These are phyloP conservation scores for Phyllopteryx taeniolatus DNA, from an alignment of 2,113 vertebrate species.

Conservation along the genomic window DNA sequence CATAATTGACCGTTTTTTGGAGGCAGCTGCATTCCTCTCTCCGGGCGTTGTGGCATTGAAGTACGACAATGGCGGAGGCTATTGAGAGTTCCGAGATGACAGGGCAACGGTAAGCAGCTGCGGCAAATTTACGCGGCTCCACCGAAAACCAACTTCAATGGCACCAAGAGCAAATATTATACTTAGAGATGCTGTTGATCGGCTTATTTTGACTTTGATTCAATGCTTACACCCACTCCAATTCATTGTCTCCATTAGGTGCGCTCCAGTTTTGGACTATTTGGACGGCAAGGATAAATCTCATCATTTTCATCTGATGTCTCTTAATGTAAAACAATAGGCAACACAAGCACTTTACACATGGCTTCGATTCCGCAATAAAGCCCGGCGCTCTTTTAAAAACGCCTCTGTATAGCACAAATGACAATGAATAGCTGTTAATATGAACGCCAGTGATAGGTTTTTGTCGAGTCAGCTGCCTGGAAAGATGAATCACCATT, in stretches of 20 bases:
- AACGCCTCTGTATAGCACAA: conserved; percentile 53
- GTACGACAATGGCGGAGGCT: neutral
- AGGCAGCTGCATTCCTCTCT: neutral
- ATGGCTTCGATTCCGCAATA: conserved; percentile 58
- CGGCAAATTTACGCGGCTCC: too few relatives aligned
- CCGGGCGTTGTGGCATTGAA: neutral
- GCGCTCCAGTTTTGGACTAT: neutral
- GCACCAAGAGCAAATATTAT: neutral
- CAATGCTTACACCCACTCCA: neutral
- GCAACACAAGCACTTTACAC: conserved; percentile 51
- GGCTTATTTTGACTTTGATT: conserved; percentile 1
- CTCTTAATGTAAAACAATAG: conserved; percentile 52
- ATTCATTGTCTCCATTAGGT: conserved; percentile 18
- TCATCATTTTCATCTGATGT: conserved; percentile 20
- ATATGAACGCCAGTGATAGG: conserved; percentile 53
- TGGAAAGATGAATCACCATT: neutral
- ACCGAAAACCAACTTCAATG: neutral
- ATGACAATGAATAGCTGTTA: conserved; percentile 69
- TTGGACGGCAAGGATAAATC: conserved; percentile 9
- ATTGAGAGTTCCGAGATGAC: neutral
- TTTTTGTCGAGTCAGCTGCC: conserved; percentile 53
- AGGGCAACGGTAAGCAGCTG: neutral
- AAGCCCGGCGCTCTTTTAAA: conserved; percentile 42
- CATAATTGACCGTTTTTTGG: neutral
- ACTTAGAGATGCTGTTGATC: neutral